phyloP scores from a whole-genome alignment of 2,888 invertebrate genomes.

The Thysanoteuthis rhombus region DNA sequence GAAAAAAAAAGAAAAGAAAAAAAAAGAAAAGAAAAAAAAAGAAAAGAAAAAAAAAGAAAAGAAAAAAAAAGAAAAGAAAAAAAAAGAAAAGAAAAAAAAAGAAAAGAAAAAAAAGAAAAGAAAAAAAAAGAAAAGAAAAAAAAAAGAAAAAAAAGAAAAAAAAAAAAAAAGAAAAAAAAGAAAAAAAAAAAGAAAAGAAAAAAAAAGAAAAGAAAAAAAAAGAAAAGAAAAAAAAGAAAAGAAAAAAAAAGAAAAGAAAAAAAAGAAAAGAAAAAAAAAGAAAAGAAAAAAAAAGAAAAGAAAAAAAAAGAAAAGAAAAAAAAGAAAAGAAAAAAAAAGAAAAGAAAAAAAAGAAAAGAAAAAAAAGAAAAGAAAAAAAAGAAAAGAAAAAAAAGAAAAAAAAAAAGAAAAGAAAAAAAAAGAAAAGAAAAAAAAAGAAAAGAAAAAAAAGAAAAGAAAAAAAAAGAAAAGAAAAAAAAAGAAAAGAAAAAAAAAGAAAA shows the following conservation, averaged over 20 bases:
- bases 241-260: background rate
- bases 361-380: background rate
- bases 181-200: too few relatives aligned
- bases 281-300: background rate
- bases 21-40: too few relatives aligned
- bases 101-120: too few relatives aligned
- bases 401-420: too few relatives aligned
- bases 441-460: background rate
- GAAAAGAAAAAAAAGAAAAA: background rate
- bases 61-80: too few relatives aligned
- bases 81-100: fast-evolving
- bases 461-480: background rate
- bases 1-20: too few relatives aligned
- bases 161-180: too few relatives aligned
- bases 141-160: too few relatives aligned
- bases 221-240: background rate
- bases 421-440: background rate
- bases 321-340: background rate
- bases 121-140: too few relatives aligned
- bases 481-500: background rate
- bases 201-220: too few relatives aligned
- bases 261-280: background rate
- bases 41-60: too few relatives aligned
- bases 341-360: background rate
- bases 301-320: background rate